A percentile compares a stretch with the other conserved stretches of the same genome.
phyloP scores from a whole-genome alignment of 2,113 vertebrate genomes.

The Sterna hirundo region DNA sequence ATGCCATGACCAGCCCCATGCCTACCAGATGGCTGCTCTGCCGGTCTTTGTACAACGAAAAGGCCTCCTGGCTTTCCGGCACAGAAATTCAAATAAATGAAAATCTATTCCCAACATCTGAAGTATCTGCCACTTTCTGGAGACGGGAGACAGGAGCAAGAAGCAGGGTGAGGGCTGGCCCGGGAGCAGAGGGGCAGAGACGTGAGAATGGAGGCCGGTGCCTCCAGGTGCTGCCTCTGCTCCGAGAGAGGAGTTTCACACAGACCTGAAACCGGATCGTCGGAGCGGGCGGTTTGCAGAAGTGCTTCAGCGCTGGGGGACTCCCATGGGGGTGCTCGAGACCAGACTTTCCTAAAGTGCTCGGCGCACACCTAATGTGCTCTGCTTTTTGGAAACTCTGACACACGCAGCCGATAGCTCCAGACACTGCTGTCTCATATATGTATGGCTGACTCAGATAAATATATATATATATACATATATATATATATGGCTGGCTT shows the following conservation, averaged over 20 bases:
- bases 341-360: conserved; percentile 46
- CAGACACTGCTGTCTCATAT: conserved; percentile 31
- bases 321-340: neutral
- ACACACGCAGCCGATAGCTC: neutral
- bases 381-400: conserved; percentile 47
- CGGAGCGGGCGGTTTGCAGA: neutral
- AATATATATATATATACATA: neutral
- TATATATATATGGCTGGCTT: neutral
- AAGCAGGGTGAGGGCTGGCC: neutral
- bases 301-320: neutral
- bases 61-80: neutral
- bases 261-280: neutral
- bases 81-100: neutral
- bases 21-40: neutral
- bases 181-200: neutral
- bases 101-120: neutral
- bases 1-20: neutral
- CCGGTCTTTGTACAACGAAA: neutral
- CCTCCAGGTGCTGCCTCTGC: neutral
- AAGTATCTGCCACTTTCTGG: neutral
- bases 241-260: neutral
- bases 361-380: neutral
- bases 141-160: neutral
- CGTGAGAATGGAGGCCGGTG: neutral
- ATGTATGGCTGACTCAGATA: conserved; percentile 50